Conservation (phyloP, 2,113 vertebrate genomes). For the Limnothrissa miodon region DNA sequence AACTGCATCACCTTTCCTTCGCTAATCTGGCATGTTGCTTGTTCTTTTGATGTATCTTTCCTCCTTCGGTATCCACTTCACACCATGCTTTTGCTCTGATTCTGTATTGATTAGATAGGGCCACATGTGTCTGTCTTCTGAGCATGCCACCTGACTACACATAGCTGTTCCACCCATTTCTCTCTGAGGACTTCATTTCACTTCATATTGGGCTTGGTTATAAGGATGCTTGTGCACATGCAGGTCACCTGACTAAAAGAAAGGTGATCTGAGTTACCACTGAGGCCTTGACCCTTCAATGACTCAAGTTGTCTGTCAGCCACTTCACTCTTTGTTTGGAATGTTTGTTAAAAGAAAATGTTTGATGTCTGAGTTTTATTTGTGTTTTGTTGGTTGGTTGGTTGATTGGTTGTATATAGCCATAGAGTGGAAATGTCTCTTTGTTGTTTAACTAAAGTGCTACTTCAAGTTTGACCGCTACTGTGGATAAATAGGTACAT, state of each 20-base stretch:
- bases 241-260: neutral
- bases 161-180: neutral
- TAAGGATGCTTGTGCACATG: neutral
- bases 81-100: slow-evolving; percentile 21
- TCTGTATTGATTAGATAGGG: slow-evolving; percentile 5
- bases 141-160: slow-evolving; percentile 23
- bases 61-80: slow-evolving; percentile 16
- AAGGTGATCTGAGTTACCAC: neutral
- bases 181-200: neutral
- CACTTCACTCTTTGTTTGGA: neutral
- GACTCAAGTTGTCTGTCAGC: neutral
- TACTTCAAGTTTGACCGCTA: too few species aligned
- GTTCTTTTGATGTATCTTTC: slow-evolving; percentile 41
- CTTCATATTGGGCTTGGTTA: neutral
- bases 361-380: too few species aligned
- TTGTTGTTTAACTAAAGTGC: too few species aligned
- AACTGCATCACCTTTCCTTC: slow-evolving; percentile 14
- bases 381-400: neutral
- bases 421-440: too few species aligned
- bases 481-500: too few species aligned
- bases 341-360: neutral
- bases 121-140: slow-evolving; percentile 2
- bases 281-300: too few species aligned
- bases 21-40: slow-evolving; percentile 52
- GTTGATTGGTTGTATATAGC: neutral